Evolutionary conservation across 2,888 invertebrate species (phyloP), one percentile per base, ranked within the genome.

Genomic region (Tenthredo scrophulariae): DNA sequence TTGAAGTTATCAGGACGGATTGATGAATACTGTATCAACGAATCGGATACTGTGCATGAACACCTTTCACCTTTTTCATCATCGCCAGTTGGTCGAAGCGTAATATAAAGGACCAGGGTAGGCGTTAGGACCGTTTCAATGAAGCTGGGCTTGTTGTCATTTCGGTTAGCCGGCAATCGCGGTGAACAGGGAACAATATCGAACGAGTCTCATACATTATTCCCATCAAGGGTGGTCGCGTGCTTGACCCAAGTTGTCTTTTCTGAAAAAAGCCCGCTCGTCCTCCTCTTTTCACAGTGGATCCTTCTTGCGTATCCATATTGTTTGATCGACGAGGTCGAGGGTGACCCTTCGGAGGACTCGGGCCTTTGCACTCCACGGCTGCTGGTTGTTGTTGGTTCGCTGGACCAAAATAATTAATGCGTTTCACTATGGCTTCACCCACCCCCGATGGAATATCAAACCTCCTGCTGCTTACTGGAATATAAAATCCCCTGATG

Each of bases 321-420:
- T 54, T 79, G 79, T 79, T 79, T 58, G 79, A 79, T 79, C 54
- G 79, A 79, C 77, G 77, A 79, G 77, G 77, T 79, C 54, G 33
- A 79, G 54, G 50, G 79, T 58, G 79, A 79, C 54, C 58, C 79
- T 79, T 29, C 18, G 54, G 33, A 79, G 54, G 22, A 54, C 79
- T 54, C 26, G 22, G 40, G 26, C 43, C 40, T 33, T 10, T 40
- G 75, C 43, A 46, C 75, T 46, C 40, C 1, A 26, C 40, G 37
- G 33, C 10, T 72, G 40, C 9, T 33, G 54, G 18, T 29, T 79
- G 79, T 79, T 79, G 29, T 79, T 79, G 33, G 33, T 29, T 54
- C 54, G 33, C 50, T 79, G 50, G 50, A 79, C 79, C 54, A 79
- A 79, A 79, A 79, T 79, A 79, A 79, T 79, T 79, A 79, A 79